Conservation (phyloP, 2,888 invertebrate genomes). For the Eulithis testata region DNA sequence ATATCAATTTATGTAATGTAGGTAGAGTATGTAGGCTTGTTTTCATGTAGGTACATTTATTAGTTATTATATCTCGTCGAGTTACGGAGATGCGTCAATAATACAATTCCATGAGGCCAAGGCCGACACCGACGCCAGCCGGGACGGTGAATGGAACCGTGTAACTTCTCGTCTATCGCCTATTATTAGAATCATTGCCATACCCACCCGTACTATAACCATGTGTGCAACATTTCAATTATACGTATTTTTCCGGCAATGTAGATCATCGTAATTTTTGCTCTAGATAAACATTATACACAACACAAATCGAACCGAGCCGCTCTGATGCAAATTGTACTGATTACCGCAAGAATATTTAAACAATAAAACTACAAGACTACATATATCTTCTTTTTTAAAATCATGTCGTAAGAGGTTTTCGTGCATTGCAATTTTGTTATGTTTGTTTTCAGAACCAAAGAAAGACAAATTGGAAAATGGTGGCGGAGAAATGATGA, state of each 20-base stretch:
- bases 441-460: slow-evolving; percentile 89
- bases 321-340: slow-evolving; percentile 5
- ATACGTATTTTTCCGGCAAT: neutral
- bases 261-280: neutral
- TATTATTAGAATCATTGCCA: slow-evolving; percentile 70
- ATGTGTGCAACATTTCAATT: slow-evolving; percentile 10
- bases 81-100: slow-evolving; percentile 61
- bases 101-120: slow-evolving; percentile 69
- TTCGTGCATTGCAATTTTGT: slow-evolving; percentile 28
- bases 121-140: slow-evolving; percentile 60
- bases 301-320: slow-evolving; percentile 1
- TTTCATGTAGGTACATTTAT: slow-evolving; percentile 38
- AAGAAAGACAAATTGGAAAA: slow-evolving; percentile 96
- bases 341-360: slow-evolving; percentile 9
- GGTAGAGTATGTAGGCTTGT: slow-evolving; percentile 34
- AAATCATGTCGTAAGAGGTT: neutral
- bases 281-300: neutral
- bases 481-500: slow-evolving; percentile 80
- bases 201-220: slow-evolving; percentile 44
- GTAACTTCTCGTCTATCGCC: slow-evolving; percentile 59
- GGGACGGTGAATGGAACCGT: slow-evolving; percentile 73
- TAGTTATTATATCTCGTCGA: slow-evolving; percentile 42
- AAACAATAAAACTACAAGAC: slow-evolving; percentile 1
- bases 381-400: neutral
- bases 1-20: slow-evolving; percentile 38